phyloP scores from a whole-genome alignment of 2,888 invertebrate species.

The Macroteleia sp. region DNA sequence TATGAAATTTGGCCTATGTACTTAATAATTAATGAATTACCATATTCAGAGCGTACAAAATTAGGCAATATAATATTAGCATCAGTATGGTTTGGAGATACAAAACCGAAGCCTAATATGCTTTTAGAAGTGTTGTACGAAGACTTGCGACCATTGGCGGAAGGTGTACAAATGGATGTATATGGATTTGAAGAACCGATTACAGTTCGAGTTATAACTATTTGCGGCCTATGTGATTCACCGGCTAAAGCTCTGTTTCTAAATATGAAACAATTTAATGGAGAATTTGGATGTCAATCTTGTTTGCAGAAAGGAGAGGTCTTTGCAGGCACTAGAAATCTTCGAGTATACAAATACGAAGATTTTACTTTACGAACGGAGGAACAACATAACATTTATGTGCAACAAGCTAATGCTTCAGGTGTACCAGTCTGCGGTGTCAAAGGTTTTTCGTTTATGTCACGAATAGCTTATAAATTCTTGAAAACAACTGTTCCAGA shows the following conservation, averaged over 20 bases:
- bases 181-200: not conserved
- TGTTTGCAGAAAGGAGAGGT: conserved; percentile 8
- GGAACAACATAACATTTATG: conserved; percentile 5
- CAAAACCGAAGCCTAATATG: conserved; percentile 37
- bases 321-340: conserved; percentile 10
- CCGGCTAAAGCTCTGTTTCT: conserved; percentile 8
- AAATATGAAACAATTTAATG: conserved; percentile 8
- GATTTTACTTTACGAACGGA: conserved; percentile 9
- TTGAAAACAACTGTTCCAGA: conserved; percentile 39
- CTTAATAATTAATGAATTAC: conserved; percentile 47
- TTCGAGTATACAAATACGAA: conserved; percentile 20
- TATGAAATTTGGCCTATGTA: not conserved
- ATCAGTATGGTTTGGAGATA: conserved; percentile 46
- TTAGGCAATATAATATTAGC: conserved; percentile 54
- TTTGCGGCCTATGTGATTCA: not conserved
- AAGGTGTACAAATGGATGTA: conserved; percentile 1
- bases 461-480: conserved; percentile 14
- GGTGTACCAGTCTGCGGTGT: conserved; percentile 3
- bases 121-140: conserved; percentile 8
- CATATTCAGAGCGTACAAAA: conserved; percentile 37
- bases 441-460: conserved; percentile 13
- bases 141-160: conserved; percentile 9
- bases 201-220: conserved; percentile 27
- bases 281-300: conserved; percentile 1
- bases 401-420: not conserved